Base-by-base conservation (phyloP, 2,797 vertebrate genomes). In the Chiloscyllium punctatum region DNA sequence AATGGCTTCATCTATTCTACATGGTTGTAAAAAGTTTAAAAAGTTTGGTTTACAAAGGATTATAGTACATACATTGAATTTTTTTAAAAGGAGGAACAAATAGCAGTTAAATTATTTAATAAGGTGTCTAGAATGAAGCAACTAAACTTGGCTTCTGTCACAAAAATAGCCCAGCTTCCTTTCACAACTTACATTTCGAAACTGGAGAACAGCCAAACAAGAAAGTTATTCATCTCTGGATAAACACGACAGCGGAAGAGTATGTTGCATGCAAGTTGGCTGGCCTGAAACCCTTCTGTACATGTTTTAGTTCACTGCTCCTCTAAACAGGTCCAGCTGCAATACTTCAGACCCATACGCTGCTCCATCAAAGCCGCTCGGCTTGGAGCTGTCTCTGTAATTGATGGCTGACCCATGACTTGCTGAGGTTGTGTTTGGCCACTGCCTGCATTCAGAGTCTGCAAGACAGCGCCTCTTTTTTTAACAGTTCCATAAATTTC, bases 181-280 rank as follows among this genome's bases (percentile, higher is more conserved):
- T 95, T 77, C 74, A 95, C 69, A 95, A 95, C 68, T 72, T 77
- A 74, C 71, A 95, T 95, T 51, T 95, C 51, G 2, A 95, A 95
- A 77, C 71, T 95, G 94, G 94, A 57, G 48, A 57, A 77, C 5
- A n/a, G 94, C 94, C 94, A 95, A 77, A 95, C 48, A 77, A 95
- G 72, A 95, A 95, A 95, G 94, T 72, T 95, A 77, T 95, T 95
- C 94, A 95, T 51, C 71, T 77, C 69, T 95, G 94, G 94, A 33
- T 95, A 95, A 95, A 77, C 94, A 95, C 51, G 42, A 77, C 42
- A 74, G 71, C 71, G 94, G 94, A 95, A 95, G 94, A 77, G 71
- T 33, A 53, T 57, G 94, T 95, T 95, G 94, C 94, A 95, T 69
- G 94, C 94, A 95, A 95, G 69, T 57, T 95, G 71, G 48, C 71